Conservation (phyloP, 2,888 invertebrate species). For the Yponomeuta plumbellus region DNA sequence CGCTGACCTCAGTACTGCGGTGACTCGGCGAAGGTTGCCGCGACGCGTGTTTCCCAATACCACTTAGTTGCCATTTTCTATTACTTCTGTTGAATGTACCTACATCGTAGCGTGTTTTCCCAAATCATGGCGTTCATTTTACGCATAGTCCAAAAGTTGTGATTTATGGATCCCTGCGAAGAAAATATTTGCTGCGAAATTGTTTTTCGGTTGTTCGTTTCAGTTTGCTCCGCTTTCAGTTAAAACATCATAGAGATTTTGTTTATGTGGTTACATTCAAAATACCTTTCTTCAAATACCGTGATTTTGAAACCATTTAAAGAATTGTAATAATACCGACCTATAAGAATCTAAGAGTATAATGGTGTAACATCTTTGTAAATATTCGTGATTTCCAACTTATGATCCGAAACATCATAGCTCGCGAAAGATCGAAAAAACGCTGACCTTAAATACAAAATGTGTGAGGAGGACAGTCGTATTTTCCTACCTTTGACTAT, state of each 20-base stretch:
- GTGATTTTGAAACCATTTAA: no score
- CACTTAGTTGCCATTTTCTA: background rate
- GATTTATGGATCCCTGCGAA: background rate
- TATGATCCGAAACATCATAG: no score
- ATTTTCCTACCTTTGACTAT: no score
- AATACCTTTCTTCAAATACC: no score
- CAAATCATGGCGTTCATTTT: background rate
- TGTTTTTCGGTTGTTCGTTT: background rate
- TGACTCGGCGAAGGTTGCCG: conserved; percentile 13
- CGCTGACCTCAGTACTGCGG: conserved; percentile 45
- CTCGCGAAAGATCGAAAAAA: background rate
- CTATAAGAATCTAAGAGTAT: no score
- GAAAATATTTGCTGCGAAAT: background rate
- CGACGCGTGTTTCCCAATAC: conserved; percentile 3
- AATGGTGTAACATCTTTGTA: no score
- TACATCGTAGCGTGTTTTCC: background rate
- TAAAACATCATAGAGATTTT: no score
- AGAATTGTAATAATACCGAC: no score
- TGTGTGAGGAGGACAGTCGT: no score
- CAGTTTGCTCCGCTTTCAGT: no score
- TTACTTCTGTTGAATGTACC: background rate
- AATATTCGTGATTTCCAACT: no score
- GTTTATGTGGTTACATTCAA: no score
- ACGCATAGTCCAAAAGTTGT: background rate
- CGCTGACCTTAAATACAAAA: background rate